phyloP scores from a whole-genome alignment of 2,797 vertebrate genomes.

The Avahi laniger region DNA sequence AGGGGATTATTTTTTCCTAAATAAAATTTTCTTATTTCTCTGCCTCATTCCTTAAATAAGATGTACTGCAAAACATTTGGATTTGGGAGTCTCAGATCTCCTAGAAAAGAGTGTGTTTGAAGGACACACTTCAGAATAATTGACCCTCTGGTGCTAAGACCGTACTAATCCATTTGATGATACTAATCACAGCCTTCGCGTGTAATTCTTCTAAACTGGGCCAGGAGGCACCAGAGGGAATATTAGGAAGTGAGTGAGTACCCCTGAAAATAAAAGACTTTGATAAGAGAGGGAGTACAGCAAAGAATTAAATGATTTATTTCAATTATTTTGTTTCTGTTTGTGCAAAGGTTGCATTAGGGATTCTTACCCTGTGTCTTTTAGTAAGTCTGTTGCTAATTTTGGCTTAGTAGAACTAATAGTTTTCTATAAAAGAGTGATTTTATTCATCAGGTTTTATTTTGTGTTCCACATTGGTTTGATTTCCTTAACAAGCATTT shows the following conservation, averaged over 20 bases:
- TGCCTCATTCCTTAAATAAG: constrained; percentile 37
- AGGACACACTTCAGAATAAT: constrained; percentile 22
- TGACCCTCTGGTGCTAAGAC: neutral
- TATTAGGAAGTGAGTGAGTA: constrained; percentile 1
- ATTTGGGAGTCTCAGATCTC: constrained; percentile 34
- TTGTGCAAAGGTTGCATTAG: constrained; percentile 9
- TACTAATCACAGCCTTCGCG: neutral
- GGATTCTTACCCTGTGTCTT: neutral
- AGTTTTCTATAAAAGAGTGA: neutral
- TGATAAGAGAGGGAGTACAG: neutral
- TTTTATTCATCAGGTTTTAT: neutral
- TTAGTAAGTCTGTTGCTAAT: neutral
- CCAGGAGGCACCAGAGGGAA: constrained; percentile 16
- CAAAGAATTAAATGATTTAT: neutral
- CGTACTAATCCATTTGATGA: neutral
- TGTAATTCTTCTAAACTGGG: neutral
- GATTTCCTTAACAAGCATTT: constrained; percentile 68
- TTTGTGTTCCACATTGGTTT: constrained; percentile 30
- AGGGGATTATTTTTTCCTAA: neutral
- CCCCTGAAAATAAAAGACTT: neutral
- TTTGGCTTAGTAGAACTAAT: neutral
- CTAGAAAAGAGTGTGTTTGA: constrained; percentile 5
- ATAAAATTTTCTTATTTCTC: constrained; percentile 2
- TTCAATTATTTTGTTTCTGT: constrained; percentile 6
- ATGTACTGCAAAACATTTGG: neutral